Base-by-base conservation (phyloP, 2,113 vertebrate species). In the Xiphias gladius region DNA sequence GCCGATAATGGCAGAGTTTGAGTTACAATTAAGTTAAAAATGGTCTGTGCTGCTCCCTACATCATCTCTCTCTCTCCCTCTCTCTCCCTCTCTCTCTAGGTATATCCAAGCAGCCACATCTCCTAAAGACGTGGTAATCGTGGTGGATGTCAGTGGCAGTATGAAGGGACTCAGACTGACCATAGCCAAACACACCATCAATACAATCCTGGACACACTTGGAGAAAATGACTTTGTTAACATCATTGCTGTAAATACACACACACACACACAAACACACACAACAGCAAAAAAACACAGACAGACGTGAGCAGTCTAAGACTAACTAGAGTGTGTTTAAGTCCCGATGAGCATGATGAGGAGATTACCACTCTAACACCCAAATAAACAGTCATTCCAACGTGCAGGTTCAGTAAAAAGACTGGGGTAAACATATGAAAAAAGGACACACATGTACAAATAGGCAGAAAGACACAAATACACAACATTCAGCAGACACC, bases 141-240 rank as follows among this genome's bases (percentile, higher is more conserved):
- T 98, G 14, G 95, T 99, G 84, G 98, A 99, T 1, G 93, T 97
- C 68, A 99, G 98, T 1, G 98, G 98, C 50, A 99, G 98, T 79
- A 99, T 99, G 98, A 99, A 99, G 90, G 98, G 98, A 11, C 93
- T 99, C 48, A 87, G 96, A 72, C 91, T 98, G 94, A 96, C 97
- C 17, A 99, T 99, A 14, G 98, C 98, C 92, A 99, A 98, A 86
- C 97, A 99, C 89, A 98, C 97, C 16, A 96, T 99, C 50, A 87
- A 95, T 80, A 99, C 98, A 58, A 97, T 99, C 84, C 62, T 99
- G 86, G 97, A 99, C 82, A 99, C 98, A 0, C 86, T 99, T 77
- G 97, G 98, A n/a, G 98, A 99, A 89, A 99, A 99, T 0, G 98
- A 99, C 93, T 99, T 99, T 86, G 96, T 99, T 82, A 99, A 99